Percentiles rank a stretch among this genome's conserved stretches.
These are phyloP conservation scores for Panurus biarmicus DNA, from an alignment of 2,113 vertebrate species.

Conservation along the genomic window DNA sequence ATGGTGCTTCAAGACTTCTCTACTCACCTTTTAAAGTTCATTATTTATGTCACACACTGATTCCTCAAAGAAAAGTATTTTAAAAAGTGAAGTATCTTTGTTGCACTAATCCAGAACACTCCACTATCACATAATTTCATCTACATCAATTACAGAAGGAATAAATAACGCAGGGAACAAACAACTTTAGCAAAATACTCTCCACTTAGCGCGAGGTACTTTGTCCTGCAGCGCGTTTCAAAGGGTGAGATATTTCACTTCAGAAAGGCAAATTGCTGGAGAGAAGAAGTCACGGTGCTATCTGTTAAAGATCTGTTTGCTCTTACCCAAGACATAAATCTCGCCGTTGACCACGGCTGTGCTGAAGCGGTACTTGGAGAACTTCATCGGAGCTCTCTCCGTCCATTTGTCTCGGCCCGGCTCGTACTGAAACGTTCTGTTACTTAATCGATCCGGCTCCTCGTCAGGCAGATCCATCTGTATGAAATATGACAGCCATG, in stretches of 20 bases:
- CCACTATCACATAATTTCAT: not conserved
- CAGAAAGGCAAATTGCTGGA: conserved; percentile 16
- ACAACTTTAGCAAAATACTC: not conserved
- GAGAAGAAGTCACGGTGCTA: conserved; percentile 20
- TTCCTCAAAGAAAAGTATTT: not conserved
- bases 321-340: conserved; percentile 91
- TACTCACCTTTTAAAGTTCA: not conserved
- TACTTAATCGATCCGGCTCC: conserved; percentile 92
- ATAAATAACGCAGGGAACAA: not conserved
- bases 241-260: conserved; percentile 41
- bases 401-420: conserved; percentile 86
- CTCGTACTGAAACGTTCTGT: conserved; percentile 85
- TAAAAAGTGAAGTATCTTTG: not conserved
- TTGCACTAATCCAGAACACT: not conserved
- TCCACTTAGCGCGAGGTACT: not conserved
- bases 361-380: conserved; percentile 92
- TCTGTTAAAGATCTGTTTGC: conserved; percentile 43
- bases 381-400: conserved; percentile 84
- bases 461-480: conserved; percentile 89
- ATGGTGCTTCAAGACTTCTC: not conserved
- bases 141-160: not conserved
- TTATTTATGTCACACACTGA: not conserved
- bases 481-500: conserved; percentile 62
- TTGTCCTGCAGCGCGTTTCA: not conserved
- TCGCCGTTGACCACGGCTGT: conserved; percentile 82